These are phyloP conservation scores for Oopsacas minuta DNA, from an alignment of 37 sponge, comb jelly and placozoan genomes.

Conservation along the genomic window DNA sequence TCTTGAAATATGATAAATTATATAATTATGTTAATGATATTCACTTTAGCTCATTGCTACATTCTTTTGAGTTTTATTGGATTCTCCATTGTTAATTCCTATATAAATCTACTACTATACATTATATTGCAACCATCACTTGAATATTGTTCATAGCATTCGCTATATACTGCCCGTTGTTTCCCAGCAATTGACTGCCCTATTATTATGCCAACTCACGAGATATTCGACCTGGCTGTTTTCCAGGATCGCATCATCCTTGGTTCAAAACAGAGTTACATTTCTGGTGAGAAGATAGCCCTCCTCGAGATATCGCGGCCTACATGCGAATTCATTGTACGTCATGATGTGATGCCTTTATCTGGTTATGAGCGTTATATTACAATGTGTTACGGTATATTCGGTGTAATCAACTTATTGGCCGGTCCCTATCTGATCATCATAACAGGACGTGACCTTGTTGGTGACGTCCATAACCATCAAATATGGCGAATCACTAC, in stretches of 20 bases:
- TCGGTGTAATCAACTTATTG: neutral
- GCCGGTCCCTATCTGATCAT: conserved; percentile 77
- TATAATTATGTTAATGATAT: too few species aligned
- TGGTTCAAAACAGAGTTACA: conserved; percentile 2
- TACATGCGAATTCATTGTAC: neutral
- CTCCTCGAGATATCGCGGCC: neutral
- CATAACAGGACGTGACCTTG: conserved; percentile 40
- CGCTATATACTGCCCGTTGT: neutral
- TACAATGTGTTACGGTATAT: neutral
- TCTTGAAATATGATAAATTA: too few species aligned
- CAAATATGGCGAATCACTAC: conserved; percentile 48
- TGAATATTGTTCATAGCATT: neutral
- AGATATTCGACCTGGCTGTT: conserved; percentile 10
- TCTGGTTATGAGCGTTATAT: neutral
- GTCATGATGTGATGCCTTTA: neutral
- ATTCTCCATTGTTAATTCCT: too few species aligned
- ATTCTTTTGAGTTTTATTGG: too few species aligned
- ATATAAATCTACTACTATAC: too few species aligned
- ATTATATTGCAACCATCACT: neutral
- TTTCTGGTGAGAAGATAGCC: neutral
- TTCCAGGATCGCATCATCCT: conserved; percentile 14
- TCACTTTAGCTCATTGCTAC: too few species aligned
- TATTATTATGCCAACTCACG: neutral
- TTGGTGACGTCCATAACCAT: conserved; percentile 61
- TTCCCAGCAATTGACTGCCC: neutral